Conservation (phyloP, 2,113 vertebrate species). For the Rhynchopsitta pachyrhyncha region DNA sequence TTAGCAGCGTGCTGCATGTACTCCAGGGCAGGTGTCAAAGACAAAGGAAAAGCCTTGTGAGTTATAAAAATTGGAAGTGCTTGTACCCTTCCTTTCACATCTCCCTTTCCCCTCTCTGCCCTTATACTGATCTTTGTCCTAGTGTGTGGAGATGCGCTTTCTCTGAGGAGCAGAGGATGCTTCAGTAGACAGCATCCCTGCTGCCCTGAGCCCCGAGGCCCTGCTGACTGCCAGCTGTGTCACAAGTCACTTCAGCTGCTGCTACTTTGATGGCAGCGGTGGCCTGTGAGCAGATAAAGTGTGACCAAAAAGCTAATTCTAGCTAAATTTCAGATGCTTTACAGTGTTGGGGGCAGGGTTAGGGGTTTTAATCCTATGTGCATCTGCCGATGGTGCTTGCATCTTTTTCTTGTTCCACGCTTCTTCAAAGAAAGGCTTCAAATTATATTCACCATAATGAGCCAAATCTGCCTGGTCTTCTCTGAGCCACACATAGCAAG, state of each 20-base stretch:
- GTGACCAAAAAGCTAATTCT: background rate
- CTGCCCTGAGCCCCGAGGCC: accelerated
- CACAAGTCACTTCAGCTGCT: background rate
- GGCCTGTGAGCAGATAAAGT: background rate
- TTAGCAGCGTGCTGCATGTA: background rate
- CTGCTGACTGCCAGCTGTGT: background rate
- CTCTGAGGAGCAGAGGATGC: background rate
- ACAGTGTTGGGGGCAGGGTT: background rate
- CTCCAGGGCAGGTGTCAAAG: background rate
- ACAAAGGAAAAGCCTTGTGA: background rate
- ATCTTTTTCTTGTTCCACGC: background rate
- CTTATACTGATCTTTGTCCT: background rate
- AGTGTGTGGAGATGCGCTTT: accelerated
- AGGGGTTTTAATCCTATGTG: background rate
- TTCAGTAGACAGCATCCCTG: background rate
- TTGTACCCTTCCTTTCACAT: background rate
- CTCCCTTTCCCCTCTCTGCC: background rate
- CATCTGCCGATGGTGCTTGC: background rate
- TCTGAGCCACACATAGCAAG: background rate
- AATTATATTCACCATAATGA: background rate
- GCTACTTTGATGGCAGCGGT: background rate
- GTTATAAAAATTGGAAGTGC: background rate
- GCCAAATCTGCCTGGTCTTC: background rate
- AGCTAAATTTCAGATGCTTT: background rate
- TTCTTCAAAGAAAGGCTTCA: background rate